Base-by-base conservation (phyloP, 2,797 vertebrate species). In the Eupleurogrammus muticus region DNA sequence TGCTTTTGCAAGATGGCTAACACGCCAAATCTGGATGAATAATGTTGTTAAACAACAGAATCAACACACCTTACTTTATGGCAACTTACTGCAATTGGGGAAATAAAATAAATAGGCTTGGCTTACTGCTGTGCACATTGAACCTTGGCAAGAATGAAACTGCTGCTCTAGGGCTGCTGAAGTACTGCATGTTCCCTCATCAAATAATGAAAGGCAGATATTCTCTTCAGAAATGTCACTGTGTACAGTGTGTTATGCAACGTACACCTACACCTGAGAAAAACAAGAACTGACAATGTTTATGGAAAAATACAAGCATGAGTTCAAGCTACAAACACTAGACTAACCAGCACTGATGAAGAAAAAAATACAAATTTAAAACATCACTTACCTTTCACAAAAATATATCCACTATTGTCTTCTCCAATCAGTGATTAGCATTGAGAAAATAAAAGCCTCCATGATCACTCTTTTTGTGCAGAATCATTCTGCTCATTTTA, bases 401-500 rank as follows among this genome's bases (percentile, higher is more conserved):
- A 56, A 52, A 34, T 75, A 36, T 52, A 36, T 68, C 20, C 46
- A 56, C 9, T 52, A 11, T 46, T 20, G 23, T 62, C 36, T 36
- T 73, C 54, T 67, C 50, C 62, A 63, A 70, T 63, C 64, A 81
- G 4, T 48, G n/a, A 73, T 19, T 49, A 17, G 21, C 40, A 53
- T 24, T 20, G 21, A 38, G 14, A 48, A 65, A 60, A 38, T 76
- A 78, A 75, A 56, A 35, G 19, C 36, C 57, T 68, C 77, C 62
- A 66, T 69, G 76, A 75, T 75, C 67, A 57, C 24, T 74, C 34
- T 2, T 59, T 68, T 72, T 70, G 62, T 72, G 38, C 70, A 77
- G 57, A 73, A 83, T 81, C 73, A 69, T 19, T 48, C 35, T 6
- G 70, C 72, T 88, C 44, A 50, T 72, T 74, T 84, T 62, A 78